phyloP scores from a whole-genome alignment of 2,888 invertebrate genomes.

The Helleia helle region DNA sequence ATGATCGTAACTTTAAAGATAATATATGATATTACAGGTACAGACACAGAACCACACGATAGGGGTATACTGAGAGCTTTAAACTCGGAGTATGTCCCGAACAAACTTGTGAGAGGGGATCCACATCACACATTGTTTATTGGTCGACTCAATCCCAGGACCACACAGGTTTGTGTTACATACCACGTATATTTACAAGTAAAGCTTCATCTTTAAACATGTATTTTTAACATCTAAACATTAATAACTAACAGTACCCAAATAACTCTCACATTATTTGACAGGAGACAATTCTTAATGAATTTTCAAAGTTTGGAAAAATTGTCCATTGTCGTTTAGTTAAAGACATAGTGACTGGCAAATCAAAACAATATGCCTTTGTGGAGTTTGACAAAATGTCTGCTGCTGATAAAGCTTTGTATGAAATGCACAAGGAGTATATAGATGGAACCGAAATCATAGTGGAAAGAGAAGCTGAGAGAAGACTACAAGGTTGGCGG shows the following conservation, averaged over 20 bases:
- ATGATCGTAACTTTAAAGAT: too few relatives aligned
- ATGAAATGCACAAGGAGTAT: constrained; percentile 70
- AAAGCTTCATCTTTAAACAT: too few relatives aligned
- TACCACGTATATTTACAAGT: too few relatives aligned
- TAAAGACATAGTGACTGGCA: constrained; percentile 87
- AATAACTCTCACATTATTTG: constrained; percentile 21
- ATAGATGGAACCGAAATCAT: constrained; percentile 82
- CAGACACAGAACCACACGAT: constrained; percentile 88
- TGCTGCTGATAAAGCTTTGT: constrained; percentile 76
- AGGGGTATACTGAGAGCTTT: constrained; percentile 82
- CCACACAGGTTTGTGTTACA: constrained; percentile 75
- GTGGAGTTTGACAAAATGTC: constrained; percentile 81
- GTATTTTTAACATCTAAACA: too few relatives aligned
- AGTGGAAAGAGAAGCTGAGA: constrained; percentile 82
- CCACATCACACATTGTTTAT: constrained; percentile 84
- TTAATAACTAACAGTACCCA: neutral
- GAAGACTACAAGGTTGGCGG: constrained; percentile 84
- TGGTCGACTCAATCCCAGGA: constrained; percentile 79
- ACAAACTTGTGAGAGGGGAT: constrained; percentile 78
- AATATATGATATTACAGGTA: constrained; percentile 56
- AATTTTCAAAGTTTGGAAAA: constrained; percentile 78
- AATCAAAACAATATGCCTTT: constrained; percentile 88
- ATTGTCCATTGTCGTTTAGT: constrained; percentile 78
- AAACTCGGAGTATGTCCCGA: constrained; percentile 77
- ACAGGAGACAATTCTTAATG: constrained; percentile 68